A percentile compares a stretch with the other conserved stretches of the same genome.
These are phyloP conservation scores for Poeciliopsis gracilis DNA, from an alignment of 2,797 vertebrate genomes.

Conservation along the genomic window DNA sequence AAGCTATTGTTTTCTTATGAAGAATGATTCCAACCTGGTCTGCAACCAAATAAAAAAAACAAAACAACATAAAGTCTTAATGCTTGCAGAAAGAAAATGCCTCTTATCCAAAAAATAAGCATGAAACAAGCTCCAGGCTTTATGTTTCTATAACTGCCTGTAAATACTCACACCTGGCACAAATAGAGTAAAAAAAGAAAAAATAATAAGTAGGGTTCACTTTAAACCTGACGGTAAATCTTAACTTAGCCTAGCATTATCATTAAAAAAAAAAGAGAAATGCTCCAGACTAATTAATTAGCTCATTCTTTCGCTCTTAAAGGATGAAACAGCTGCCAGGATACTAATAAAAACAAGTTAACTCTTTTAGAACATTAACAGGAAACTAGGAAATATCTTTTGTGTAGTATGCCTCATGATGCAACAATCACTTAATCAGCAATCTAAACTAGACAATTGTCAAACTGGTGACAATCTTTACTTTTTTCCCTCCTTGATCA, in stretches of 20 bases:
- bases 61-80: background rate
- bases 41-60: background rate
- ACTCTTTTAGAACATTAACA: background rate
- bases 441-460: background rate
- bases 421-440: background rate
- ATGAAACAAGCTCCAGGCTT: background rate
- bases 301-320: background rate
- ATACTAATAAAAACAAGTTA: background rate
- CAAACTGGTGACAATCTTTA: too few species aligned
- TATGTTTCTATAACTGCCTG: background rate
- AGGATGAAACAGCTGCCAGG: background rate
- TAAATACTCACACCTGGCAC: background rate
- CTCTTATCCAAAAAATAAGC: background rate
- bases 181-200: background rate
- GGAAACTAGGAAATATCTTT: background rate
- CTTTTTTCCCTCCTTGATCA: too few species aligned
- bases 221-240: background rate
- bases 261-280: background rate
- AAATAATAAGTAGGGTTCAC: background rate
- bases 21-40: background rate
- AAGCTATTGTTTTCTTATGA: background rate
- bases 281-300: background rate
- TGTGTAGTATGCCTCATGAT: background rate
- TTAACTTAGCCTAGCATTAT: background rate
- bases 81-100: background rate